Evolutionary conservation across 2,797 vertebrate species (phyloP).

Genomic region (Scomberomorus guttatus): DNA sequence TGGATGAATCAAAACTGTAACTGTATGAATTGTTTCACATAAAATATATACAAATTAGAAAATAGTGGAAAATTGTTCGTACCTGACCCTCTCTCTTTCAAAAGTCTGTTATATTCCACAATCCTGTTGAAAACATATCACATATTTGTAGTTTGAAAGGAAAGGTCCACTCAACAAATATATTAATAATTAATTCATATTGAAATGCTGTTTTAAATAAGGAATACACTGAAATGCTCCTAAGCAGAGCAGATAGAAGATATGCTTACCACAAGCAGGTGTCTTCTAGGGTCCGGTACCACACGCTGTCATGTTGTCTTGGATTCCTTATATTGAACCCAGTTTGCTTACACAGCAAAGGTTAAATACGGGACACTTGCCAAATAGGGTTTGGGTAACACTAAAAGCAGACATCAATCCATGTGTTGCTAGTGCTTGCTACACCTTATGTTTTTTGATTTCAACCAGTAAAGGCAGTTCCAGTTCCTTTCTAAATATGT

Average conservation of each 20-base stretch:
- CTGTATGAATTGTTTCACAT: not conserved
- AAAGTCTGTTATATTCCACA: conserved; percentile 33
- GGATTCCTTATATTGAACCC: not conserved
- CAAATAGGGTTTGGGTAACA: conserved; percentile 19
- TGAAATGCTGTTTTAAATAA: not conserved
- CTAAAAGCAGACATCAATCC: not conserved
- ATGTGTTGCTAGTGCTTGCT: not conserved
- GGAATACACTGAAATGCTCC: not conserved
- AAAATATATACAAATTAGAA: too few species aligned
- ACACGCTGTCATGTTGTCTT: not conserved
- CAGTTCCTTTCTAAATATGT: too few species aligned
- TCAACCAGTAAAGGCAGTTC: not conserved
- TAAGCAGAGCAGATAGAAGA: not conserved
- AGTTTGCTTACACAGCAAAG: not conserved
- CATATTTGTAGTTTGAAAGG: not conserved
- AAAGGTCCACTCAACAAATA: not conserved
- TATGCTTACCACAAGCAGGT: conserved; percentile 3
- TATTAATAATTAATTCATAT: not conserved
- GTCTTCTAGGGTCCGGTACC: not conserved
- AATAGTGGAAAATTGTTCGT: not conserved
- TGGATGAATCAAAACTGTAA: too few species aligned
- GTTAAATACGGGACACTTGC: conserved; percentile 3
- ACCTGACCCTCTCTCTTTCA: conserved; percentile 38
- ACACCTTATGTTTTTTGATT: conserved; percentile 1
- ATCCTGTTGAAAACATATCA: conserved; percentile 40